Conservation (phyloP, 2,797 vertebrate genomes). For the Xenopus petersii region DNA sequence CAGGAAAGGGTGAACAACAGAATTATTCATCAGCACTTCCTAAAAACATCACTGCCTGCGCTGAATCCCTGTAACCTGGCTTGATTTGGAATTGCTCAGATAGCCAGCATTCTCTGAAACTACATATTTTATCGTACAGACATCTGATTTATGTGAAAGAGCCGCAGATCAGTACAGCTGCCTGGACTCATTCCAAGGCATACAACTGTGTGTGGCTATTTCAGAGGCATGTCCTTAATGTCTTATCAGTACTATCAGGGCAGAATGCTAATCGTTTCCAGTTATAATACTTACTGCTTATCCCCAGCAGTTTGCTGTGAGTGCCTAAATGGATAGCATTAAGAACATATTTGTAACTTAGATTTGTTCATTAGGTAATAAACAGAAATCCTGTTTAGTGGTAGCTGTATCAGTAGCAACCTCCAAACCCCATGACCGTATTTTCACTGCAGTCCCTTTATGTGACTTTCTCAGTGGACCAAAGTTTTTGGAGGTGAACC, state of each 20-base stretch:
- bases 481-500: no score
- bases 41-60: conserved; percentile 19
- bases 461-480: no score
- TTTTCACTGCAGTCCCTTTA: no score
- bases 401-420: no score
- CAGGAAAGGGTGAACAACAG: conserved; percentile 54
- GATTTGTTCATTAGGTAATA: no score
- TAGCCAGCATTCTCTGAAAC: conserved; percentile 5
- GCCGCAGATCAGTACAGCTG: background rate
- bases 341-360: no score
- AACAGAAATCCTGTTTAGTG: no score
- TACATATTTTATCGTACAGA: background rate
- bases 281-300: background rate
- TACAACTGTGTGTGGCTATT: background rate
- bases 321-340: no score
- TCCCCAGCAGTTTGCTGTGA: no score
- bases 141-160: background rate
- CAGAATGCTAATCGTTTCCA: background rate
- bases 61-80: conserved; percentile 19
- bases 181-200: background rate
- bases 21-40: conserved; percentile 52
- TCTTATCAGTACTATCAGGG: background rate
- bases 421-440: no score
- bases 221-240: background rate
- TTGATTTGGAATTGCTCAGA: conserved; percentile 4